Evolutionary conservation across 1,140 invertebrate species (phyloP).

Genomic region (Diachasma alloeum): DNA sequence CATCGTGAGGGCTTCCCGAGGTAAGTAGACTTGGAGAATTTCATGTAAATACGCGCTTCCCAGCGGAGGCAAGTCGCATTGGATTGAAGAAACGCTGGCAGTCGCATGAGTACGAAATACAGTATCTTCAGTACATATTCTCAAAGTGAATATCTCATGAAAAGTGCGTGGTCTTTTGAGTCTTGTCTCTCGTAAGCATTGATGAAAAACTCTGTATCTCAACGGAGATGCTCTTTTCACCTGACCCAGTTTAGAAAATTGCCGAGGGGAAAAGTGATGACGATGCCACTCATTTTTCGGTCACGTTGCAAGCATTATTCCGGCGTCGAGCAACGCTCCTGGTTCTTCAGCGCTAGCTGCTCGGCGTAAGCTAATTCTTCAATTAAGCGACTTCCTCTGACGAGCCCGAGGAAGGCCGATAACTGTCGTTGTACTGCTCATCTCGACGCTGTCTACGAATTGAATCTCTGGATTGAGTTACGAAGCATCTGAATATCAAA

Average conservation of each 20-base stretch:
- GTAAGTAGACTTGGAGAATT: slow-evolving; percentile 20
- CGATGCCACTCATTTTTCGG: too few relatives aligned
- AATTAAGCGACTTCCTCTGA: slow-evolving; percentile 47
- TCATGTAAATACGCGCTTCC: slow-evolving; percentile 13
- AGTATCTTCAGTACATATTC: not conserved
- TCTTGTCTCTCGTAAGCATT: not conserved
- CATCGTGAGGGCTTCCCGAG: slow-evolving; percentile 7
- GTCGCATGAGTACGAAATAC: not conserved
- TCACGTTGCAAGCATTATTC: too few relatives aligned
- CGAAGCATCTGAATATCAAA: not conserved
- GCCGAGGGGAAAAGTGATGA: not conserved
- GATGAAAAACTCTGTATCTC: not conserved
- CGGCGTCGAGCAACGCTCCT: too few relatives aligned
- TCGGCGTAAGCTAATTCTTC: slow-evolving; percentile 50
- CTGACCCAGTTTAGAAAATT: slow-evolving; percentile 3
- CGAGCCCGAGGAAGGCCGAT: slow-evolving; percentile 27
- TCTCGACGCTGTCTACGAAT: not conserved
- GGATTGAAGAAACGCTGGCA: not conserved
- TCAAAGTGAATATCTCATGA: not conserved
- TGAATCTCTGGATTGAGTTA: slow-evolving; percentile 36
- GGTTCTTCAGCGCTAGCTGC: too few relatives aligned
- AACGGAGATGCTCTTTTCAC: not conserved
- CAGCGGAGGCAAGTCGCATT: not conserved
- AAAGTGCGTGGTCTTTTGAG: not conserved
- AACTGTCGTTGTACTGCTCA: too few relatives aligned